These are phyloP conservation scores for Melanotaenia boesemani DNA, from an alignment of 2,797 vertebrate genomes.

Conservation along the genomic window DNA sequence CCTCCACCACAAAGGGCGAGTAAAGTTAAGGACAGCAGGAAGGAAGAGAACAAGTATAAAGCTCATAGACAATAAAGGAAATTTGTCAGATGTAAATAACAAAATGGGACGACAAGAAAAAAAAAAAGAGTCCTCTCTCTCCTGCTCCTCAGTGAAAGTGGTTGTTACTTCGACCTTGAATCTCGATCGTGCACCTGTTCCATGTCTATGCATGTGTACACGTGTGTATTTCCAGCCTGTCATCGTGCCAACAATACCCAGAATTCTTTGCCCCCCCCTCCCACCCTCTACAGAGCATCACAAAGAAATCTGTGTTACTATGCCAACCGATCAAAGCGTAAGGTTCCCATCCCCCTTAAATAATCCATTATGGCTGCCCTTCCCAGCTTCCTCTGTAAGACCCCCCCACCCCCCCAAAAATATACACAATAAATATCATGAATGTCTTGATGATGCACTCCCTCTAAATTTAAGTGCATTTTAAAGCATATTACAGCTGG, in stretches of 20 bases:
- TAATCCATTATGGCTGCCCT: slow-evolving; percentile 61
- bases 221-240: slow-evolving; percentile 45
- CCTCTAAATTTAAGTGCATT: slow-evolving; percentile 8
- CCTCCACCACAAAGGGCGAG: slow-evolving; percentile 23
- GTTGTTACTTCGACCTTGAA: slow-evolving; percentile 69
- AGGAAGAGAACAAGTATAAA: slow-evolving; percentile 13
- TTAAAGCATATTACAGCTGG: slow-evolving; percentile 8
- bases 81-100: slow-evolving; percentile 31
- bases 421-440: slow-evolving; percentile 31
- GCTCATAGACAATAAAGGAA: slow-evolving; percentile 18
- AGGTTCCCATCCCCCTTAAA: slow-evolving; percentile 27
- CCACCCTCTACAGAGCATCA: slow-evolving; percentile 60
- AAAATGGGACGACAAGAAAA: slow-evolving; percentile 7
- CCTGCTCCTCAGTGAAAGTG: slow-evolving; percentile 27
- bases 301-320: slow-evolving; percentile 80
- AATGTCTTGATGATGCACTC: slow-evolving; percentile 18
- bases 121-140: slow-evolving; percentile 11
- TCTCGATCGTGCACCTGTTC: slow-evolving; percentile 70
- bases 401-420: slow-evolving; percentile 32
- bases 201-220: slow-evolving; percentile 26
- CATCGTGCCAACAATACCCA: slow-evolving; percentile 70
- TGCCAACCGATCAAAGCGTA: slow-evolving; percentile 77
- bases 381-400: slow-evolving; percentile 22
- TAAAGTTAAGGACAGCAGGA: not conserved
- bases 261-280: slow-evolving; percentile 61